Conservation (phyloP, 2,888 invertebrate species). For the Rhingia campestris region DNA sequence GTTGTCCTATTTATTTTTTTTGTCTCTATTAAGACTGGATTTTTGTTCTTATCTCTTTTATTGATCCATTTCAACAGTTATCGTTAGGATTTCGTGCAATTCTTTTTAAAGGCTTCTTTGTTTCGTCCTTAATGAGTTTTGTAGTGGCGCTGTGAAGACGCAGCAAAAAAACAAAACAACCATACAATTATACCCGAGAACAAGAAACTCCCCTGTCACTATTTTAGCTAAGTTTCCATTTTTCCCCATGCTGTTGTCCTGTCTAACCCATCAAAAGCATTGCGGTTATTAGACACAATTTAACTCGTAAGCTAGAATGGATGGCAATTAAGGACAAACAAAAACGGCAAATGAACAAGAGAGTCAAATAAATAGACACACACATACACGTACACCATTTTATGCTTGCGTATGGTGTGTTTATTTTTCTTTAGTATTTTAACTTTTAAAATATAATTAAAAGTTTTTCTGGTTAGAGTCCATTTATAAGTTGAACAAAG, state of each 20-base stretch:
- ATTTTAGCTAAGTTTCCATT: slow-evolving; percentile 46
- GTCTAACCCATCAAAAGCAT: slow-evolving; percentile 33
- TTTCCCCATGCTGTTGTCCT: background rate
- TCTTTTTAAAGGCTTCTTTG: slow-evolving; percentile 60
- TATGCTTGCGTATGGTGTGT: slow-evolving; percentile 2
- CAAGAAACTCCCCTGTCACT: slow-evolving; percentile 57
- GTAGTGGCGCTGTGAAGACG: slow-evolving; percentile 5
- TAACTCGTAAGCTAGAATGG: slow-evolving; percentile 47
- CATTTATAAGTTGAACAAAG: slow-evolving; percentile 23
- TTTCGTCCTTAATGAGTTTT: slow-evolving; percentile 70
- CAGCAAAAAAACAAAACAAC: slow-evolving; percentile 47
- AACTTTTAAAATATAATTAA: slow-evolving; percentile 65
- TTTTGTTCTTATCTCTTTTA: slow-evolving; percentile 65
- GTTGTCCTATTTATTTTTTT: background rate
- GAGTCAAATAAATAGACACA: slow-evolving; percentile 1
- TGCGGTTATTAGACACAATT: slow-evolving; percentile 65
- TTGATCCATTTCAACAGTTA: slow-evolving; percentile 69
- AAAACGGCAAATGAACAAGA: background rate
- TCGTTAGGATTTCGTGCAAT: slow-evolving; percentile 52
- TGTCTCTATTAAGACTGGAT: slow-evolving; percentile 8
- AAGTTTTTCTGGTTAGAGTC: slow-evolving; percentile 39
- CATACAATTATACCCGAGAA: slow-evolving; percentile 38
- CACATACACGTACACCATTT: slow-evolving; percentile 11
- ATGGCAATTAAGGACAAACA: slow-evolving; percentile 34
- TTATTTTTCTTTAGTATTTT: slow-evolving; percentile 16